phyloP scores from a whole-genome alignment of 2,888 invertebrate genomes.

The Drosophila pegasa region DNA sequence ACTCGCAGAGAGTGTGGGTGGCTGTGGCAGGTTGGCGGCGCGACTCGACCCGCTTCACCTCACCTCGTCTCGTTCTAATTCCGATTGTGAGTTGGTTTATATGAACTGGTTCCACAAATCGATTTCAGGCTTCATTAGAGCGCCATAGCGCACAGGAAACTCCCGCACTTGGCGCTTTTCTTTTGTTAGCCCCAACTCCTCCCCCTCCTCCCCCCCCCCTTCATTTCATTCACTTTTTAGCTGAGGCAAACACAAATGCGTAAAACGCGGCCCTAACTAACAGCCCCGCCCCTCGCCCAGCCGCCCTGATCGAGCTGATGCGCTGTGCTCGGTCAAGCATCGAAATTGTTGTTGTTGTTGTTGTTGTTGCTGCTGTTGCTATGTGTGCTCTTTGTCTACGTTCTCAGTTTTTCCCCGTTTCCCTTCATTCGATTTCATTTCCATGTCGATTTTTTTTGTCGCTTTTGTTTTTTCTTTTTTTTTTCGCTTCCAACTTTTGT shows the following conservation, averaged over 20 bases:
- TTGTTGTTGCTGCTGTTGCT: conserved; percentile 19
- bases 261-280: neutral
- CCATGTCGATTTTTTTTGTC: conserved; percentile 66
- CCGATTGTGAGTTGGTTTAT: conserved; percentile 20
- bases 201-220: neutral
- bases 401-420: conserved; percentile 55
- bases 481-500: conserved; percentile 61
- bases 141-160: conserved; percentile 72
- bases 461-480: conserved; percentile 50
- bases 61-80: conserved; percentile 53
- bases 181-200: conserved; percentile 41
- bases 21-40: conserved; percentile 7
- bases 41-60: neutral
- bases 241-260: conserved; percentile 13
- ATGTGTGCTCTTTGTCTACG: conserved; percentile 24
- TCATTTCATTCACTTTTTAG: conserved; percentile 8
- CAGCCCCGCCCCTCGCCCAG: neutral
- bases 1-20: conserved; percentile 37
- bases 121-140: conserved; percentile 82
- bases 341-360: conserved; percentile 41
- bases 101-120: conserved; percentile 58
- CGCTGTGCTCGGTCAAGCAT: conserved; percentile 72
- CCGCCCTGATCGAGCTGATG: conserved; percentile 44
- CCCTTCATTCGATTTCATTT: conserved; percentile 70
- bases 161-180: conserved; percentile 64